phyloP scores from a whole-genome alignment of 2,888 invertebrate species.

The Leptura quadrifasciata region DNA sequence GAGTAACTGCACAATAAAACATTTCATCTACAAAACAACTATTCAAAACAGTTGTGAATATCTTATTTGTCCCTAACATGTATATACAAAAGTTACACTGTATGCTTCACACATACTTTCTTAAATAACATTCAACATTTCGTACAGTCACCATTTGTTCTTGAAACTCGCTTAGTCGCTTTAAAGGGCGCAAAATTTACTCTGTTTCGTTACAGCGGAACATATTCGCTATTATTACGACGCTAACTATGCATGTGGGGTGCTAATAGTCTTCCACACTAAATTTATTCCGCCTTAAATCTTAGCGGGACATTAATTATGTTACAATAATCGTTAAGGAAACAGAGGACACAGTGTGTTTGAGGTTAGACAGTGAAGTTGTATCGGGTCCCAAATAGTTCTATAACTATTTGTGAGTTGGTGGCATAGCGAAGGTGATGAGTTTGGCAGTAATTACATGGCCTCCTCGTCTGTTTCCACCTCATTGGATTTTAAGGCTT shows the following conservation, averaged over 20 bases:
- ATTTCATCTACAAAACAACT: background rate
- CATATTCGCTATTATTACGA: conserved; percentile 22
- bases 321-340: conserved; percentile 28
- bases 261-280: conserved; percentile 13
- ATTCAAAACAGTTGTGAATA: background rate
- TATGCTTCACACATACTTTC: background rate
- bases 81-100: background rate
- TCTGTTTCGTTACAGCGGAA: background rate
- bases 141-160: conserved; percentile 12
- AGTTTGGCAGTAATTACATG: conserved; percentile 57
- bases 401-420: conserved; percentile 57
- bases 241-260: background rate
- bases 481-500: conserved; percentile 57
- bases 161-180: conserved; percentile 5
- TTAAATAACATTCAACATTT: background rate
- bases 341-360: conserved; percentile 37
- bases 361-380: conserved; percentile 25
- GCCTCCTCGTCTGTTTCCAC: conserved; percentile 56
- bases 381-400: conserved; percentile 53
- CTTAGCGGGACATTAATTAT: conserved; percentile 26
- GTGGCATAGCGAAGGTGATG: conserved; percentile 50
- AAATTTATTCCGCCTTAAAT: conserved; percentile 16
- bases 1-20: background rate
- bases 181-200: background rate
- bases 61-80: no score